phyloP scores from a whole-genome alignment of 2,888 invertebrate genomes.

The Chouioia cunea region DNA sequence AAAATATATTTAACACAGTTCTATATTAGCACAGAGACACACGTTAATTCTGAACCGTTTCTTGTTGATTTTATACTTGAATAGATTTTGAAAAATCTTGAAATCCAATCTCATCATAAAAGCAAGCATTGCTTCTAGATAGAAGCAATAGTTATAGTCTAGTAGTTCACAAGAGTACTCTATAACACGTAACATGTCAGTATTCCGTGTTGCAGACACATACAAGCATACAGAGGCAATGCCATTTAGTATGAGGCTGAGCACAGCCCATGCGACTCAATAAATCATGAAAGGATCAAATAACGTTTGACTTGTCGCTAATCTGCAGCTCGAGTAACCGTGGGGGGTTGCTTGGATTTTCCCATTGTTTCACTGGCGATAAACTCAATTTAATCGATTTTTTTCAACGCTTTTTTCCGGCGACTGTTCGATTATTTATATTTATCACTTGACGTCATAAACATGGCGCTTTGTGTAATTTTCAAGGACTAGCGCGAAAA shows the following conservation, averaged over 20 bases:
- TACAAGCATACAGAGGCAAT: background rate
- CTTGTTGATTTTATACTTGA: background rate
- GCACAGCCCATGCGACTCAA: background rate
- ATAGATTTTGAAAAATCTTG: slow-evolving; percentile 7
- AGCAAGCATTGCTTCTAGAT: slow-evolving; percentile 1
- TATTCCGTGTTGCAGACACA: slow-evolving; percentile 14
- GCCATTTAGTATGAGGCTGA: background rate
- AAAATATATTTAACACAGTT: no score
- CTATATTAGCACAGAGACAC: no score
- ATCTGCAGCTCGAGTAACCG: slow-evolving; percentile 41
- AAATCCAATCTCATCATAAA: background rate
- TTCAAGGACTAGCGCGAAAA: no score
- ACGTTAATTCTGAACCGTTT: background rate
- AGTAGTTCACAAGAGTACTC: background rate
- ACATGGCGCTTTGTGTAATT: no score
- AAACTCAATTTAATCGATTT: slow-evolving; percentile 42
- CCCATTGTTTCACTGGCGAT: slow-evolving; percentile 36
- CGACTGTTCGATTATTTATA: no score
- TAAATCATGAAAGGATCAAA: slow-evolving; percentile 41
- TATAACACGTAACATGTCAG: slow-evolving; percentile 11
- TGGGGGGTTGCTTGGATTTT: slow-evolving; percentile 13
- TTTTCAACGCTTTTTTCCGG: slow-evolving; percentile 19
- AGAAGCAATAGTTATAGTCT: no score
- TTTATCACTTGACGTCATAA: no score
- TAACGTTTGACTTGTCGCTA: slow-evolving; percentile 39